Evolutionary conservation across 2,113 vertebrate genomes (phyloP).

Genomic region (Bubalus kerabau): DNA sequence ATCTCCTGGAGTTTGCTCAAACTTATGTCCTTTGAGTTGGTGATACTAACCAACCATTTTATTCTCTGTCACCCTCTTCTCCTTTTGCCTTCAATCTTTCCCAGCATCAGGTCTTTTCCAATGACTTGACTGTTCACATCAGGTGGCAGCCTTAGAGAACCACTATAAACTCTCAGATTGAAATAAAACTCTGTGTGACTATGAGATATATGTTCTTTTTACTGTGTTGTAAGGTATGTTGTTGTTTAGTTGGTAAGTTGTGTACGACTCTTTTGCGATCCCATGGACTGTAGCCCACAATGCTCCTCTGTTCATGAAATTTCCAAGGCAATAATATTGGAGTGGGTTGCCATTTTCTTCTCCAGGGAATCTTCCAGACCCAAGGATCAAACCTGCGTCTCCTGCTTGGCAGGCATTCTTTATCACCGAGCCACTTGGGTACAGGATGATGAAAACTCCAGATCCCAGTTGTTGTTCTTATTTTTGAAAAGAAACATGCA

Average conservation of each 20-base stretch:
- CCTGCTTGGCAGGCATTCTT: neutral
- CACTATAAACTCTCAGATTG: neutral
- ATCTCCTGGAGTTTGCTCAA: neutral
- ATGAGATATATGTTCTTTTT: neutral
- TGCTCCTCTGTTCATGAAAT: neutral
- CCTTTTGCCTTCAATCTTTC: neutral
- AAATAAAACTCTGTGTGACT: neutral
- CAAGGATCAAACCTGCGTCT: neutral
- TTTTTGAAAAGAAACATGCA: neutral
- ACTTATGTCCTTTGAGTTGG: neutral
- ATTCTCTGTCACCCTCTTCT: neutral
- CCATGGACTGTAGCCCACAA: neutral
- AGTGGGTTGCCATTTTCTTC: neutral
- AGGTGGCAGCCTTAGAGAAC: neutral
- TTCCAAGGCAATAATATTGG: neutral
- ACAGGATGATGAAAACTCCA: neutral
- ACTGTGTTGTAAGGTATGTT: neutral
- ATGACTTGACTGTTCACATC: neutral
- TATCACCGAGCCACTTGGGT: neutral
- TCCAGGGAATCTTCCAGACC: neutral
- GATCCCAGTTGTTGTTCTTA: neutral
- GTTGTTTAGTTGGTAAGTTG: neutral
- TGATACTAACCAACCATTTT: neutral
- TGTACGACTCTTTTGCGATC: fast-evolving
- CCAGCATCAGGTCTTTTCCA: neutral